Percentiles rank a stretch among this genome's conserved stretches.
Conservation (phyloP, 2,888 invertebrate genomes). For the Drosophila mayaguana region DNA sequence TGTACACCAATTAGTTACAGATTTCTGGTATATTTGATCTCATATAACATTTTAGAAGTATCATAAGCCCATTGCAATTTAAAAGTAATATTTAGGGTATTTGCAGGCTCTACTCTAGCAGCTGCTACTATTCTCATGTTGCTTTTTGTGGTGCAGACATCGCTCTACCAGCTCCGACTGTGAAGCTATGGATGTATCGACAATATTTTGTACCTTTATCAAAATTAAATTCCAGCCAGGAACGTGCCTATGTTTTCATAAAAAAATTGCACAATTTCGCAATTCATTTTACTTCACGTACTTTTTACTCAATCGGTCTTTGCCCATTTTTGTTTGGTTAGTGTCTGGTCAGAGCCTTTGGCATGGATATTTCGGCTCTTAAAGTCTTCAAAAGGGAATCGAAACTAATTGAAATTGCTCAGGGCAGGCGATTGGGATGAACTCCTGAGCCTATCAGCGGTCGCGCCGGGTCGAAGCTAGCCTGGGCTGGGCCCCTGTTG, state of each 20-base stretch:
- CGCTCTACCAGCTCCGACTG: slow-evolving; percentile 11
- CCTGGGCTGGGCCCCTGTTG: slow-evolving; percentile 16
- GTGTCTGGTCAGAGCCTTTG: slow-evolving; percentile 7
- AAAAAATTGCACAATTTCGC: slow-evolving; percentile 15
- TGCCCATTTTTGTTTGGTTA: slow-evolving; percentile 12
- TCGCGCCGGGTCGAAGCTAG: neutral
- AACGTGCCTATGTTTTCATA: slow-evolving; percentile 57
- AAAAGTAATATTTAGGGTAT: slow-evolving; percentile 8
- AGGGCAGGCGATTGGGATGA: slow-evolving; percentile 4
- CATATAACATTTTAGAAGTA: neutral
- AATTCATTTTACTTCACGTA: slow-evolving; percentile 11
- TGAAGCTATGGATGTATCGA: slow-evolving; percentile 63
- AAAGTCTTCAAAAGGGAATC: slow-evolving; percentile 5
- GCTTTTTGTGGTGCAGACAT: slow-evolving; percentile 15
- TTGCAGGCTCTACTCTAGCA: neutral
- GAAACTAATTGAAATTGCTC: neutral
- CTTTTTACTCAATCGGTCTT: slow-evolving; percentile 23
- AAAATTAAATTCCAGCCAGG: slow-evolving; percentile 75
- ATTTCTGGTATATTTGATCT: no score
- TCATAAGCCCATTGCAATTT: neutral
- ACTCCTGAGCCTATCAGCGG: slow-evolving; percentile 26
- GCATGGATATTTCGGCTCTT: slow-evolving; percentile 2
- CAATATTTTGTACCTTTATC: slow-evolving; percentile 80
- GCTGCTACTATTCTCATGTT: neutral
- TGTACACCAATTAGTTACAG: no score